Evolutionary conservation across 2,888 invertebrate species (phyloP).

Genomic region (Xestia xanthographa): DNA sequence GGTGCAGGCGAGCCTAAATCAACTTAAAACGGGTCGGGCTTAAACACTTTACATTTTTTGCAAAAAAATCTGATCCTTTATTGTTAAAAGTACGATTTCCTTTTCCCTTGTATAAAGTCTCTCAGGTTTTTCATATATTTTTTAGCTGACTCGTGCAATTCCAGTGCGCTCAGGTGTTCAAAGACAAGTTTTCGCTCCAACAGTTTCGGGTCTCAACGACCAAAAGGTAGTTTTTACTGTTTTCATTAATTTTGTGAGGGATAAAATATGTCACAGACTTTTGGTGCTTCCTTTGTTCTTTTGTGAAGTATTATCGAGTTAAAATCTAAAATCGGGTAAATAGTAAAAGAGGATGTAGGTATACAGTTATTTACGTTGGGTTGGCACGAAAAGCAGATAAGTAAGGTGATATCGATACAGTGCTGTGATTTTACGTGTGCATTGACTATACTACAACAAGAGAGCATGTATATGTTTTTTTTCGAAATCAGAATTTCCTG

Average conservation of each 20-base stretch:
- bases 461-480: not conserved
- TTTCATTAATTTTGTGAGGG: conserved; percentile 50
- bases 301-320: not conserved
- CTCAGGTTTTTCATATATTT: conserved; percentile 22
- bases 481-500: not conserved
- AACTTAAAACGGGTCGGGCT: not conserved
- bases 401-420: not conserved
- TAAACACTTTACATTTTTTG: not conserved
- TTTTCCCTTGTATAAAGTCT: conserved; percentile 9
- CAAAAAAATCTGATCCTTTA: not conserved
- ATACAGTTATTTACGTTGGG: not conserved
- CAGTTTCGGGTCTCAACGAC: conserved; percentile 37
- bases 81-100: conserved; percentile 5
- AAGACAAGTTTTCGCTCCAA: conserved; percentile 52
- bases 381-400: not conserved
- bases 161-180: conserved; percentile 62
- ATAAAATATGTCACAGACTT: conserved; percentile 11
- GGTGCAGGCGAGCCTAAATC: not conserved
- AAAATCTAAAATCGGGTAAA: not conserved
- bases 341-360: not conserved
- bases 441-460: not conserved
- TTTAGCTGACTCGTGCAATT: conserved; percentile 52
- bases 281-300: conserved; percentile 15
- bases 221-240: conserved; percentile 49
- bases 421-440: not conserved